Base-by-base conservation (phyloP, 1,140 invertebrate genomes). In the Berghia stephanieae region DNA sequence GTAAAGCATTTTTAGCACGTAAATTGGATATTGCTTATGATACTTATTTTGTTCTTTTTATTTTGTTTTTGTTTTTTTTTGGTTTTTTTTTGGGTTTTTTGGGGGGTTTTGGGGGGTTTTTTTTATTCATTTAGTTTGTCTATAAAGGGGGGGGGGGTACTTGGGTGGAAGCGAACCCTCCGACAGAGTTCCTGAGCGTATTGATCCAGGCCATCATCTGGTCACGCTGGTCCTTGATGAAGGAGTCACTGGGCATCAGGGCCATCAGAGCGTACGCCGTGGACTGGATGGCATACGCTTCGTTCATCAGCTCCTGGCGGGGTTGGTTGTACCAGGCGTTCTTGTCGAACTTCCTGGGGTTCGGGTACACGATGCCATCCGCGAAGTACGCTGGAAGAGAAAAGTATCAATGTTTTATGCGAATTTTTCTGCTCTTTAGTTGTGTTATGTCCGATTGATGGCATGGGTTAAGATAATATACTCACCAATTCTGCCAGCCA, bases 151-250 rank as follows among this genome's bases (percentile, higher is more conserved):
- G n/a, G n/a, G n/a, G n/a, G n/a, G 31, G 4, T 69, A 86, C 93
- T 90, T 97, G 95, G 3, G 96, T 98, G 0, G 96, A 97, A 0
- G 96, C 95, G 95, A 96, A 98, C 0, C 96, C 97, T 49, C 95
- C 95, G 84, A 98, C 94, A 27, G 94, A 94, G 0, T 98, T 91
- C 63, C 97, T 91, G 86, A 98, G 96, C 0, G 94, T 92, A 87
- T 97, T 97, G 3, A 99, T 89, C 97, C 97, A 99, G 84, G 94
- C 93, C 36, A 98, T 96, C 85, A 98, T 96, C 75, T 31, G 46
- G 52, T 87, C 82, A 16, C 84, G 57, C 52, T 86, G 79, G 24
- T 73, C 57, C 69, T 86, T 86, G 0, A 49, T 13, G 2, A 27
- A 31, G 46, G 79, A 81, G 42, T 82, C 75, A 43, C 79, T 83